Evolutionary conservation across 1,140 invertebrate species (phyloP), one percentile per base, ranked within the genome.

Genomic region (Drosophila obscura): DNA sequence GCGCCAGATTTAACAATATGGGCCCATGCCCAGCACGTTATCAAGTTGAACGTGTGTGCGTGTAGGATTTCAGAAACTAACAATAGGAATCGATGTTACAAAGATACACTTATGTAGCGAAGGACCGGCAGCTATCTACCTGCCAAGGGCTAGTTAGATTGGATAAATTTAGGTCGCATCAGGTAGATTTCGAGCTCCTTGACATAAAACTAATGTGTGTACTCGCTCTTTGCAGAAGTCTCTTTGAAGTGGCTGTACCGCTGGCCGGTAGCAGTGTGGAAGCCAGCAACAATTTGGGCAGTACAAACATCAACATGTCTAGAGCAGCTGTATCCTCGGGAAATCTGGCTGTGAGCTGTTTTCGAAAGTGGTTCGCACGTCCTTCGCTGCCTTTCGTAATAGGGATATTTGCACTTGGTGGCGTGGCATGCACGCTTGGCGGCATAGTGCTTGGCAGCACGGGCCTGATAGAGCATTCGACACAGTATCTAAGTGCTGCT

Each of bases 331-430:
- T 19, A 2, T 43, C 77, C 2, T 61, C 24, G 19, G 68, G 35
- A 6, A 61, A 77, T 15, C 35, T 76, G 31, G 43, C n/a, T 39
- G 58, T 39, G 24, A 7, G 56, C 13, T 78, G 58, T 46, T 74
- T 90, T 45, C 77, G 75, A 26, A 90, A 91, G 75, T 91, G 90
- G 85, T 90, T 91, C 9, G 63, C 82, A 13, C 80, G 90, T 8
- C 90, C 90, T 28, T 90, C 90, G 26, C 63, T 91, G 28, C 87
- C 90, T 7, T 91, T 91, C 66, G 88, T 91, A n/a, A 91, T 91
- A 63, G 90, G 90, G 7, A 89, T 91, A 31, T 84, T 91, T 50
- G 90, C 90, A 24, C 68, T 91, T 41, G 90, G 90, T 0, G 90
- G 90, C 24, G 90, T 91, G 39, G 90, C 90, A 13, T 91, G 90